Evolutionary conservation across 2,797 vertebrate genomes (phyloP).

Genomic region (Octomys mimax): DNA sequence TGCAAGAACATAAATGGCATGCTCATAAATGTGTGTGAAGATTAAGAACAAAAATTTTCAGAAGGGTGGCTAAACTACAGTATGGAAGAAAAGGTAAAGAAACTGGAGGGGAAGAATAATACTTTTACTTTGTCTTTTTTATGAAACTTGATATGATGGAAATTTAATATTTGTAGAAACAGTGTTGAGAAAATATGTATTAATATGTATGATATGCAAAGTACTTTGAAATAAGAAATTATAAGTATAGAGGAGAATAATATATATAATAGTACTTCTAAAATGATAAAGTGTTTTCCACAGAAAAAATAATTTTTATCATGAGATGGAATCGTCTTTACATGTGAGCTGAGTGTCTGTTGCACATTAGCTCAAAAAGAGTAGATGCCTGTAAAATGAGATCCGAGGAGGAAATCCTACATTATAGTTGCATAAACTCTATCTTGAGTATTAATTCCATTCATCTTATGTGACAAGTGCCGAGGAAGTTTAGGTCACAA

Average conservation of each 20-base stretch:
- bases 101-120: conserved; percentile 36
- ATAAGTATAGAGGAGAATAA: conserved; percentile 57
- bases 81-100: conserved; percentile 30
- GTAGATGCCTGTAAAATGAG: conserved; percentile 54
- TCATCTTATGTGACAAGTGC: conserved; percentile 69
- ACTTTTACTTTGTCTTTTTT: conserved; percentile 46
- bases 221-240: conserved; percentile 61
- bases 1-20: conserved; percentile 19
- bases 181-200: conserved; percentile 57
- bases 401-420: conserved; percentile 30
- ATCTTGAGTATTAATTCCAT: conserved; percentile 68
- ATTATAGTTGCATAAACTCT: conserved; percentile 42
- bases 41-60: conserved; percentile 24
- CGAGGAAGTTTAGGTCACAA: conserved; percentile 31
- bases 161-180: conserved; percentile 71
- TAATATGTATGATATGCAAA: conserved; percentile 74
- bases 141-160: conserved; percentile 53
- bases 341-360: conserved; percentile 45
- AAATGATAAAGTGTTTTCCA: conserved; percentile 65
- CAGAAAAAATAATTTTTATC: conserved; percentile 62
- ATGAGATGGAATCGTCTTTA: conserved; percentile 47
- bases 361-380: conserved; percentile 64
- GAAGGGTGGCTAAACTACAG: conserved; percentile 31
- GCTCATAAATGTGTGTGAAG: conserved; percentile 20
- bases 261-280: conserved; percentile 64